Conservation (phyloP, 2,888 invertebrate genomes). For the Argyresthia goedartella region DNA sequence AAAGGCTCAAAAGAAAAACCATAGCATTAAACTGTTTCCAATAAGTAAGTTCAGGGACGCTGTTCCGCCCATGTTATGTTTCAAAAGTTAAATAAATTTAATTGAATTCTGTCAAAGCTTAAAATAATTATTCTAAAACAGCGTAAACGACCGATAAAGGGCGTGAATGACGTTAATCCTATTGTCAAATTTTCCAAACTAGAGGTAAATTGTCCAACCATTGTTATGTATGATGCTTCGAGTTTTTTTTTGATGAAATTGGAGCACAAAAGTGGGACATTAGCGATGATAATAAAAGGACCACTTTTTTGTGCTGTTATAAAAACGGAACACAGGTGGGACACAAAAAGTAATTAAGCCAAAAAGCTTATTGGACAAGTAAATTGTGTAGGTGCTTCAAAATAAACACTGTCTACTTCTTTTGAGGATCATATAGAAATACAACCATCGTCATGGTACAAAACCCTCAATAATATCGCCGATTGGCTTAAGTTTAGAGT, state of each 20-base stretch:
- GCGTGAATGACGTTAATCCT: slow-evolving; percentile 30
- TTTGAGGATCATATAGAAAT: too few relatives aligned
- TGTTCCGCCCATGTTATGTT: too few relatives aligned
- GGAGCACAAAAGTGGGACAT: slow-evolving; percentile 4
- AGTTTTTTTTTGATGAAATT: neutral
- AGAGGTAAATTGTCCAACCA: slow-evolving; percentile 32
- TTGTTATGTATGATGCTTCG: neutral
- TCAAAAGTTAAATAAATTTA: too few relatives aligned
- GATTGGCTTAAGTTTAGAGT: too few relatives aligned
- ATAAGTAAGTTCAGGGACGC: too few relatives aligned
- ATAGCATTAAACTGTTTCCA: too few relatives aligned
- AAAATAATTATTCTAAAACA: too few relatives aligned
- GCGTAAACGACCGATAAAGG: too few relatives aligned
- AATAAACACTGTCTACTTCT: neutral
- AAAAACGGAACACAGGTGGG: neutral
- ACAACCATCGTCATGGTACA: too few relatives aligned
- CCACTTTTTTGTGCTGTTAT: neutral
- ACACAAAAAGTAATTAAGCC: neutral
- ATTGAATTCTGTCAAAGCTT: too few relatives aligned
- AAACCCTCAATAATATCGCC: too few relatives aligned
- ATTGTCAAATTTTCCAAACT: slow-evolving; percentile 43
- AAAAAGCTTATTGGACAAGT: neutral
- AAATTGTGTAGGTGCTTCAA: neutral
- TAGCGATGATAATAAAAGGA: neutral
- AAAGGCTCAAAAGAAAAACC: too few relatives aligned